phyloP scores from a whole-genome alignment of 2,888 invertebrate genomes.

The Eurois occulta region DNA sequence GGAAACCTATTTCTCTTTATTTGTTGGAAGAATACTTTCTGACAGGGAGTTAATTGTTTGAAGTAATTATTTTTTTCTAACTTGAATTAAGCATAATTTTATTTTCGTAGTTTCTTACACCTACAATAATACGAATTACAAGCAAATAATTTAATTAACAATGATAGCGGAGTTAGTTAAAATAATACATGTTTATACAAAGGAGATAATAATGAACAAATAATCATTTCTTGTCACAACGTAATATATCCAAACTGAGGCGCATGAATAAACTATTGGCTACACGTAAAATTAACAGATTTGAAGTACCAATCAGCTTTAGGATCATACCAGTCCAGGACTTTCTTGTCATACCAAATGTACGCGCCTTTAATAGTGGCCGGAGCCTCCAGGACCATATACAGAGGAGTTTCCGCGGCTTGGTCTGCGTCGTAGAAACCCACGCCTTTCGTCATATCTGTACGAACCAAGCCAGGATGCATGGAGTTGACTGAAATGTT shows the following conservation, averaged over 20 bases:
- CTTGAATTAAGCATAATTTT: background rate
- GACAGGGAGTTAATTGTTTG: slow-evolving; percentile 4
- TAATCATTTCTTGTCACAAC: background rate
- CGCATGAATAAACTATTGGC: slow-evolving; percentile 9
- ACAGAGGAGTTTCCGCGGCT: slow-evolving; percentile 90
- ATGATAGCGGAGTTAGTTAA: background rate
- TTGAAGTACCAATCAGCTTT: slow-evolving; percentile 81
- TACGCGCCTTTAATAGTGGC: slow-evolving; percentile 91
- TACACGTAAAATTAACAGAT: slow-evolving; percentile 59
- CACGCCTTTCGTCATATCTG: slow-evolving; percentile 93
- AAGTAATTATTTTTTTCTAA: background rate
- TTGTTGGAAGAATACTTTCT: slow-evolving; percentile 24
- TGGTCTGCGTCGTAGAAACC: slow-evolving; percentile 90
- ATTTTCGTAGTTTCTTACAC: background rate
- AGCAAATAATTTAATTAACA: background rate
- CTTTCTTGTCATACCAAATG: slow-evolving; percentile 91
- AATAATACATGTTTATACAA: background rate
- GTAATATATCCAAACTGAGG: no score
- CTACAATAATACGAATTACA: background rate
- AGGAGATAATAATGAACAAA: background rate
- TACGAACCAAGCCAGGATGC: slow-evolving; percentile 94
- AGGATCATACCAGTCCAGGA: slow-evolving; percentile 90
- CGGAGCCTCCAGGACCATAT: slow-evolving; percentile 89
- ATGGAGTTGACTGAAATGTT: slow-evolving; percentile 91
- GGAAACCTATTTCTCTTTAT: slow-evolving; percentile 48